Evolutionary conservation across 1,140 invertebrate genomes (phyloP).

Genomic region (Cydia amplana): DNA sequence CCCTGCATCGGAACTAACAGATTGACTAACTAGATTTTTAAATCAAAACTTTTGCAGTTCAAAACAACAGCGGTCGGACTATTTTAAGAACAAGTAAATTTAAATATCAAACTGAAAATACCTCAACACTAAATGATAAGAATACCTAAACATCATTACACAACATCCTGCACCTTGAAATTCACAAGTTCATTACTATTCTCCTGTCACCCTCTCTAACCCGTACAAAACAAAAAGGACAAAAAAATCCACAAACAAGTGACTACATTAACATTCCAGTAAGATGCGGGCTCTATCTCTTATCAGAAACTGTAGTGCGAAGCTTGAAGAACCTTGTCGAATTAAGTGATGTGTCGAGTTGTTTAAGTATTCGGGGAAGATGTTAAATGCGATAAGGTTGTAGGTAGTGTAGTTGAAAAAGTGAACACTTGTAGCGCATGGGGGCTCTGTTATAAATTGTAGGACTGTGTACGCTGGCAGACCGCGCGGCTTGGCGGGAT

Average conservation of each 20-base stretch:
- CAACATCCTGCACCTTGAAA: conserved; percentile 18
- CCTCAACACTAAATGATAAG: not conserved
- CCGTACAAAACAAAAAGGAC: conserved; percentile 14
- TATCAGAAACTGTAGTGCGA: conserved; percentile 21
- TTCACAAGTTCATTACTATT: conserved; percentile 29
- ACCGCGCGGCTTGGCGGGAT: conserved; percentile 4
- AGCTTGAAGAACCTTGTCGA: not conserved
- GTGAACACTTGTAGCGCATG: conserved; percentile 57
- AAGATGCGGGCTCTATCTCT: conserved; percentile 28
- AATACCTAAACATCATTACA: conserved; percentile 19
- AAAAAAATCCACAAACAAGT: conserved; percentile 9
- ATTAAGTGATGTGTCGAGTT: not conserved
- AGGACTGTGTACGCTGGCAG: not conserved
- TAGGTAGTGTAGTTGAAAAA: conserved; percentile 37
- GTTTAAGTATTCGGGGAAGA: not conserved
- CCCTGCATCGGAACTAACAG: too few species aligned
- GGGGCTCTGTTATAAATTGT: conserved; percentile 44
- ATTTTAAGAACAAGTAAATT: not conserved
- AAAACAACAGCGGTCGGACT: not conserved
- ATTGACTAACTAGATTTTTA: too few species aligned
- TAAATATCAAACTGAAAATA: not conserved
- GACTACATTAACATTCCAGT: conserved; percentile 26
- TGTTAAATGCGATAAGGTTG: conserved; percentile 16
- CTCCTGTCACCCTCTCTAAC: conserved; percentile 8
- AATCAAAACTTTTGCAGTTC: too few species aligned